phyloP scores from a whole-genome alignment of 2,888 invertebrate species.

The Spodoptera picta region DNA sequence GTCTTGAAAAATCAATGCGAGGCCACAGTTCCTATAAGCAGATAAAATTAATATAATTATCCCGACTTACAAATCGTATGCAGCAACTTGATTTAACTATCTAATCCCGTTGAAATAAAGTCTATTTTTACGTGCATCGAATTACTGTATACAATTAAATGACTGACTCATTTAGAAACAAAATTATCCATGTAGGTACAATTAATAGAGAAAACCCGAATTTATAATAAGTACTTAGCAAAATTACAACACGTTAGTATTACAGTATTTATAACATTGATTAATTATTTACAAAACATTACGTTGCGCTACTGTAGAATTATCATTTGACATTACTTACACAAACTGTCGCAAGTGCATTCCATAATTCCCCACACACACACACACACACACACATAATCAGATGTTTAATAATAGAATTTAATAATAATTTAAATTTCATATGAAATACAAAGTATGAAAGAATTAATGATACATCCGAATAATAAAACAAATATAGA shows the following conservation, averaged over 20 bases:
- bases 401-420: conserved; percentile 40
- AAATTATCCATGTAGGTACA: conserved; percentile 39
- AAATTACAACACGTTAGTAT: conserved; percentile 71
- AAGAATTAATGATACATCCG: conserved; percentile 51
- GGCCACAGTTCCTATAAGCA: conserved; percentile 74
- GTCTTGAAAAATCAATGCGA: conserved; percentile 73
- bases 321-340: conserved; percentile 34
- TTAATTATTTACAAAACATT: conserved; percentile 71
- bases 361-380: conserved; percentile 55
- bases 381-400: conserved; percentile 59
- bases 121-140: too few species aligned
- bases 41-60: conserved; percentile 18
- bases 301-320: conserved; percentile 63
- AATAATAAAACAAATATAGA: conserved; percentile 63
- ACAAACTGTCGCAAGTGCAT: conserved; percentile 31
- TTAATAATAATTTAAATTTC: conserved; percentile 29
- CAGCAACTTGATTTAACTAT: too few species aligned
- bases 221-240: conserved; percentile 81
- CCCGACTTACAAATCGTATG: too few species aligned
- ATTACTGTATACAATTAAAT: too few species aligned
- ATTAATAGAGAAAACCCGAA: conserved; percentile 63
- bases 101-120: too few species aligned
- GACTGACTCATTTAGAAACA: conserved; percentile 14
- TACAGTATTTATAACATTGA: conserved; percentile 64
- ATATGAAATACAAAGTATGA: conserved; percentile 42